phyloP scores from a whole-genome alignment of 92 coral and sea anemone genomes.

The Pocillopora grandis region DNA sequence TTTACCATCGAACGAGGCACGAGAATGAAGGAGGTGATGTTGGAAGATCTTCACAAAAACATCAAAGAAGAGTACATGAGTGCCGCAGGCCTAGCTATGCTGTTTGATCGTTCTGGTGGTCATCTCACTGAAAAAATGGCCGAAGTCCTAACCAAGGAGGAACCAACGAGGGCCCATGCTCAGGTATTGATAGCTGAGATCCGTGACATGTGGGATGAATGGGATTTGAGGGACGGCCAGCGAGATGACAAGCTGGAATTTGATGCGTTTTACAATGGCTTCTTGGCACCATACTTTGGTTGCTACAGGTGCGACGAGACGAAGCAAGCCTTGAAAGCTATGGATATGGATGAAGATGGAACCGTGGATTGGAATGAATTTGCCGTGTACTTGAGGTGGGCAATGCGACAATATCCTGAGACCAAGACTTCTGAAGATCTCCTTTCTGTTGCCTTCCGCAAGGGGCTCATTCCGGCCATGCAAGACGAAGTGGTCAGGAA shows the following conservation, averaged over 20 bases:
- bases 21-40: conserved; percentile 75
- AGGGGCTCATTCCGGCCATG: conserved; percentile 60
- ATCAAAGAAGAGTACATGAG: conserved; percentile 85
- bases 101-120: conserved; percentile 84
- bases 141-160: conserved; percentile 50
- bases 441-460: conserved; percentile 59
- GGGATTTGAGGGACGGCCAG: conserved; percentile 67
- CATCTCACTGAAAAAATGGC: conserved; percentile 60
- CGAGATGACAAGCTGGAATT: conserved; percentile 58
- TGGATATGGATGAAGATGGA: conserved; percentile 83
- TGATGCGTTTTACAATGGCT: conserved; percentile 73
- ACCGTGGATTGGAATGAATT: conserved; percentile 79
- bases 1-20: conserved; percentile 69
- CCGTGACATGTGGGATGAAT: conserved; percentile 76
- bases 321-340: conserved; percentile 63
- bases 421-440: conserved; percentile 60
- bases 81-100: conserved; percentile 60
- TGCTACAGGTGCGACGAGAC: conserved; percentile 74
- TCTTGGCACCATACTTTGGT: conserved; percentile 75
- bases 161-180: conserved; percentile 42
- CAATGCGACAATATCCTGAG: conserved; percentile 70
- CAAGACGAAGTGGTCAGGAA: conserved; percentile 47
- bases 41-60: conserved; percentile 74
- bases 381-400: conserved; percentile 79
- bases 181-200: conserved; percentile 48